Evolutionary conservation across 2,888 invertebrate genomes (phyloP).

Genomic region (Stenolophus ochropezus): DNA sequence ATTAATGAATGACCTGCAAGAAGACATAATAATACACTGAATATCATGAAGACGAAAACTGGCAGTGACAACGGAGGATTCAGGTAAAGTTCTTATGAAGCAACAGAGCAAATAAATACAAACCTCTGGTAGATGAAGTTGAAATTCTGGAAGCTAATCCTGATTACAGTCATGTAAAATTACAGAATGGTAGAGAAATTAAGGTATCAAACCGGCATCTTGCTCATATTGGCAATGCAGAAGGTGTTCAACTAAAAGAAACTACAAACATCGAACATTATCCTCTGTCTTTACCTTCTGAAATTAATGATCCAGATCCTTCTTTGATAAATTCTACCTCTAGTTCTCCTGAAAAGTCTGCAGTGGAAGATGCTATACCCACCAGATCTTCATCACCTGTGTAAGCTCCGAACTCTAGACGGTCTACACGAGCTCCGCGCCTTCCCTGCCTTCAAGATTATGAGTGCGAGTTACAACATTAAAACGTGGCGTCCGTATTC

Average conservation of each 20-base stretch:
- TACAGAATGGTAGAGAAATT: conserved; percentile 2
- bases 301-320: background rate
- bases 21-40: no score
- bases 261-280: no score
- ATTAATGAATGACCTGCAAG: no score
- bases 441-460: background rate
- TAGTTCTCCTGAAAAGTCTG: background rate
- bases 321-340: background rate
- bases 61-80: background rate
- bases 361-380: background rate
- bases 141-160: background rate
- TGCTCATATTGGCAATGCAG: background rate
- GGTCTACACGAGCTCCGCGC: background rate
- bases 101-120: background rate
- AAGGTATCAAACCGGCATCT: background rate
- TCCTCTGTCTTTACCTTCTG: background rate
- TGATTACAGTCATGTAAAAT: background rate
- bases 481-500: no score
- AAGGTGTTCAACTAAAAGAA: background rate
- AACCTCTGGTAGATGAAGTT: background rate
- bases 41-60: no score
- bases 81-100: background rate
- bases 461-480: background rate
- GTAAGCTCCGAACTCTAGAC: background rate
- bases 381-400: background rate